Base-by-base conservation (phyloP, 2,797 vertebrate species). In the Gila robusta region DNA sequence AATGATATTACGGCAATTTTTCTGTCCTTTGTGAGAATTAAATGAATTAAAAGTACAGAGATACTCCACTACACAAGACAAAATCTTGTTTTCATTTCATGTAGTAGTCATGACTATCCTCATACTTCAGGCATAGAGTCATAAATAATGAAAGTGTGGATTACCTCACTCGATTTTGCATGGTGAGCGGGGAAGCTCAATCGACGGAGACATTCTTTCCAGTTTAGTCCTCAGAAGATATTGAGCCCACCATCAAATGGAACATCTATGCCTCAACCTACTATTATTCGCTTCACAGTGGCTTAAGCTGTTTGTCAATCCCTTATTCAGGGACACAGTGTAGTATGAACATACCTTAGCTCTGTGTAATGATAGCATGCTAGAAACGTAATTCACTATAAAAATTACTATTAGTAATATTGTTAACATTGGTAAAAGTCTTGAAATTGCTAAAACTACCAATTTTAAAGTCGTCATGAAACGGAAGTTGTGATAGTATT, bases 171-270 rank as follows among this genome's bases (percentile, higher is more conserved):
- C 74, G 49, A 91, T 91, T 93, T 88, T 91, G 88, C 92, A 91
- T 81, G 91, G 92, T 86, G 39, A 87, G 87, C 88, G 91, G 85
- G 73, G 79, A 70, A 87, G 88, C 83, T 64, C 41, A 73, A 78
- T 89, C 73, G 62, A 85, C 83, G 86, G 84, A 89, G 89, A 93
- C 92, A 94, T 94, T 94, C 93, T 90, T 94, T 94, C 93, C 93
- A 92, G 47, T 91, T 92, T 91, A 92, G 88, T 87, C 78, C 73
- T 71, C 86, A 86, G 85, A 82, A 59, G 73, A 82, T 91, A 89
- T 93, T 91, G 89, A 90, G 89, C 80, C 87, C 83, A 87, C 83
- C 88, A 84, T 88, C 79, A 87, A 72, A 85, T 49, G 44, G 32
- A 28, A 78, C 59, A 76, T 69, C 14, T 67, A 64, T 85, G 82